These are phyloP conservation scores for Chelon labrosus DNA, from an alignment of 2,797 vertebrate genomes.

Conservation along the genomic window DNA sequence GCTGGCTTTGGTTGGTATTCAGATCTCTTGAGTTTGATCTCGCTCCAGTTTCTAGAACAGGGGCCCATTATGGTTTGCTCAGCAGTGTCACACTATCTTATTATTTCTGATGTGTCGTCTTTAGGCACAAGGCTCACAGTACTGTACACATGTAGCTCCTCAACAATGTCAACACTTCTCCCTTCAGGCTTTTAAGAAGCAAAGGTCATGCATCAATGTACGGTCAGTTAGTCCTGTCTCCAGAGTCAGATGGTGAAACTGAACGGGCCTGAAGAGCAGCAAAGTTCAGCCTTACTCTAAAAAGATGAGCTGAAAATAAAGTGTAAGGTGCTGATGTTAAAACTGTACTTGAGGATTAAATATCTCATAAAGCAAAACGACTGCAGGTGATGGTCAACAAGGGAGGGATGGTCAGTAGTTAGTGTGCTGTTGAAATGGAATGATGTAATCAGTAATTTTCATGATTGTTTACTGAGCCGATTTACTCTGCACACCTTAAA, in stretches of 20 bases:
- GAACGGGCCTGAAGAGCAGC: constrained; percentile 49
- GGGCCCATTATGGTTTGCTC: neutral
- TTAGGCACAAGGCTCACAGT: constrained; percentile 60
- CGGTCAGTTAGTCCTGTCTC: constrained; percentile 18
- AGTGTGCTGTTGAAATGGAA: constrained; percentile 73
- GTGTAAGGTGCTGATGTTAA: constrained; percentile 59
- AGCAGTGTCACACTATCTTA: neutral
- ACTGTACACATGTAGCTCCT: constrained; percentile 15
- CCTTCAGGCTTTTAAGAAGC: constrained; percentile 27
- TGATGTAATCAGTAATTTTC: constrained; percentile 45
- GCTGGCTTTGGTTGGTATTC: constrained; percentile 31
- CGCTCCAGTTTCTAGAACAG: neutral
- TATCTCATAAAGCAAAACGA: constrained; percentile 41
- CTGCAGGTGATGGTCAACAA: constrained; percentile 30
- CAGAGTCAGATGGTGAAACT: constrained; percentile 18
- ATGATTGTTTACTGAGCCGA: constrained; percentile 27
- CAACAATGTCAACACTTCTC: neutral
- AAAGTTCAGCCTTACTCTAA: constrained; percentile 47
- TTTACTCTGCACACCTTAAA: constrained; percentile 52
- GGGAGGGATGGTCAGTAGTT: constrained; percentile 59
- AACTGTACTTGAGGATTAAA: constrained; percentile 31
- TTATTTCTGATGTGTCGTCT: constrained; percentile 23
- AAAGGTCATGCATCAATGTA: constrained; percentile 26
- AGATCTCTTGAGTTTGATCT: neutral
- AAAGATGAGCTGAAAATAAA: constrained; percentile 53